Evolutionary conservation across 2,797 vertebrate species (phyloP).

Genomic region (Acridotheres tristis): DNA sequence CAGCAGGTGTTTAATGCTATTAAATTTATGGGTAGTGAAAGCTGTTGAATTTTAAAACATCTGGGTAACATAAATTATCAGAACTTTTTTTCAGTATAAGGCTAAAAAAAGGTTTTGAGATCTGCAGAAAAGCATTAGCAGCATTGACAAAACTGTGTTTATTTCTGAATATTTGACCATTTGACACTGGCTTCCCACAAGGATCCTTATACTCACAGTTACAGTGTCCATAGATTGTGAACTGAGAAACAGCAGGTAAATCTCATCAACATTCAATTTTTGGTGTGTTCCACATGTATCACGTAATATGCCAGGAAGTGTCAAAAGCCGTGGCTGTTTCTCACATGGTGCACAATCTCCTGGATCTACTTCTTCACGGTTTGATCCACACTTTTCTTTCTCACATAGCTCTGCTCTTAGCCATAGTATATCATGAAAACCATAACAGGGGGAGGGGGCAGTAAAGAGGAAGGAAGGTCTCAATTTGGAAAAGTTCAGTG

Average conservation of each 20-base stretch:
- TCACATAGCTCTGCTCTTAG: background rate
- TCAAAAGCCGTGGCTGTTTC: background rate
- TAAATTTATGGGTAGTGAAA: constrained; percentile 80
- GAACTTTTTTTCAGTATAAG: background rate
- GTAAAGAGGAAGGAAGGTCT: background rate
- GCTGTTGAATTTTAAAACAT: constrained; percentile 78
- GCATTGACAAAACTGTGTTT: constrained; percentile 37
- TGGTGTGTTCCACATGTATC: background rate
- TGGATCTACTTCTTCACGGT: background rate
- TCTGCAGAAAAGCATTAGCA: constrained; percentile 61
- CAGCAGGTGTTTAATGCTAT: constrained; percentile 82
- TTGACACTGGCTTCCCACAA: background rate
- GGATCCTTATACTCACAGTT: background rate
- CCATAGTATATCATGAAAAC: background rate
- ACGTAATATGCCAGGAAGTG: rapidly evolving
- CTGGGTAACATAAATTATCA: constrained; percentile 78
- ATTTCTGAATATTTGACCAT: constrained; percentile 54
- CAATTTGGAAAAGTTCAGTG: background rate
- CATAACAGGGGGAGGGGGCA: rapidly evolving
- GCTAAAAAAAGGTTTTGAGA: constrained; percentile 67
- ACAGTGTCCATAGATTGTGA: background rate
- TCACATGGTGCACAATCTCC: background rate
- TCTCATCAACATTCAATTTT: background rate
- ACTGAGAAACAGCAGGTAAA: background rate
- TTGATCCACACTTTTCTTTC: background rate